These are phyloP conservation scores for Notarius lentiginosus DNA, from an alignment of 2,113 vertebrate species.

Conservation along the genomic window DNA sequence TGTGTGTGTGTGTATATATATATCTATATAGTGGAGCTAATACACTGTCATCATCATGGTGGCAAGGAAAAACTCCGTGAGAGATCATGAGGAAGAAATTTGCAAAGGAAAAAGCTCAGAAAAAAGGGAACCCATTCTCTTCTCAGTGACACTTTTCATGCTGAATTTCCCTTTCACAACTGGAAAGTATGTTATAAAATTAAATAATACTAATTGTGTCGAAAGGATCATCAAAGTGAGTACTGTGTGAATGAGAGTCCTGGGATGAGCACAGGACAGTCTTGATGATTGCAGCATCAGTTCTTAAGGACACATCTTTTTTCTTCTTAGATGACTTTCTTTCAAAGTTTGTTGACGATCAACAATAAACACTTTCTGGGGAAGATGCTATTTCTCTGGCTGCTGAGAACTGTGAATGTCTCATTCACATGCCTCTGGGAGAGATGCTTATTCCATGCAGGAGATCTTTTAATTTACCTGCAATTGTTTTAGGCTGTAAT, in stretches of 20 bases:
- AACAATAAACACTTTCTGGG: not conserved
- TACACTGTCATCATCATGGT: too few relatives aligned
- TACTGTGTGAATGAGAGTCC: not conserved
- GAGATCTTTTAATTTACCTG: not conserved
- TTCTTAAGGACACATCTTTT: not conserved
- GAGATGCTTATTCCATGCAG: not conserved
- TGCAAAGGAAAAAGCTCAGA: not conserved
- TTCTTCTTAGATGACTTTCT: not conserved
- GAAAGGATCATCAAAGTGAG: not conserved
- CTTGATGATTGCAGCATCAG: not conserved
- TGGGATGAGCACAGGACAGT: not conserved
- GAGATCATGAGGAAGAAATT: not conserved
- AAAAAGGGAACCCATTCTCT: not conserved
- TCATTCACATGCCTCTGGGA: not conserved
- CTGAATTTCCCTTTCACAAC: not conserved
- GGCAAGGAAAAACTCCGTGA: not conserved
- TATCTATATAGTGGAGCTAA: too few relatives aligned
- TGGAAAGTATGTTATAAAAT: not conserved
- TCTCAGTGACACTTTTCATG: not conserved
- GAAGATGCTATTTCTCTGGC: not conserved
- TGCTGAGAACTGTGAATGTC: not conserved
- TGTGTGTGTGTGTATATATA: too few relatives aligned
- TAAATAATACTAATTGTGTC: not conserved
- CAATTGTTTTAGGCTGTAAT: not conserved
- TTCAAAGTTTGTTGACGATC: not conserved